A percentile compares a stretch with the other conserved stretches of the same genome.
Evolutionary conservation across 2,888 invertebrate genomes (phyloP).

Genomic region (Sturmia bella): DNA sequence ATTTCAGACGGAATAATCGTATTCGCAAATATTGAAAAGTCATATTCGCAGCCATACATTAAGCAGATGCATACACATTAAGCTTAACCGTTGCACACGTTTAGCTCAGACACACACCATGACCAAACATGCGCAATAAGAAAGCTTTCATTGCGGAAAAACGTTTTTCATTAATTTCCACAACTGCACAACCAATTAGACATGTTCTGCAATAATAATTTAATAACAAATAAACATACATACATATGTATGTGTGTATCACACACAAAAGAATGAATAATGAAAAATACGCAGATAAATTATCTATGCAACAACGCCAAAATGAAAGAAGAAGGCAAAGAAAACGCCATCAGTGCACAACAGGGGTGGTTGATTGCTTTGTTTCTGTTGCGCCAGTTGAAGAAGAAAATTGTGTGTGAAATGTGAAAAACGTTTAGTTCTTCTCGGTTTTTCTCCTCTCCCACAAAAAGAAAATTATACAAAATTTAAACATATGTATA

Average conservation of each 20-base stretch:
- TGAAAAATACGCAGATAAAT: conserved; percentile 45
- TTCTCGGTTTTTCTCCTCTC: conserved; percentile 37
- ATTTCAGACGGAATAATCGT: no score
- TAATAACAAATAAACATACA: background rate
- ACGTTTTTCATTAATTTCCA: background rate
- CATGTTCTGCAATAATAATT: background rate
- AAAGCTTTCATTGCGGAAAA: no score
- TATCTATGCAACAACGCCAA: conserved; percentile 19
- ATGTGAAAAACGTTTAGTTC: conserved; percentile 41
- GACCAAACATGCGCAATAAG: no score
- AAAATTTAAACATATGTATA: conserved; percentile 10
- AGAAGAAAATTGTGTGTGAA: conserved; percentile 46
- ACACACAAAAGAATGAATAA: conserved; percentile 24
- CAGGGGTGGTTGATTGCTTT: conserved; percentile 53
- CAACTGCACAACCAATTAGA: conserved; percentile 24
- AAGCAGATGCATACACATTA: no score
- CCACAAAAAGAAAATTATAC: conserved; percentile 23
- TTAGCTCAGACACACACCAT: no score
- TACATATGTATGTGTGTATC: no score
- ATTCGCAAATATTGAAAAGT: no score
- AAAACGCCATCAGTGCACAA: conserved; percentile 32
- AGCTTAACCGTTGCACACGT: no score
- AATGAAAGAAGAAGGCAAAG: conserved; percentile 10
- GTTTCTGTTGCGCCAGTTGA: conserved; percentile 25
- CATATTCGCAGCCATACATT: no score